Percentiles rank a stretch among this genome's conserved stretches.
Evolutionary conservation across 2,113 vertebrate genomes (phyloP).

Genomic region (Puntigrus tetrazona): DNA sequence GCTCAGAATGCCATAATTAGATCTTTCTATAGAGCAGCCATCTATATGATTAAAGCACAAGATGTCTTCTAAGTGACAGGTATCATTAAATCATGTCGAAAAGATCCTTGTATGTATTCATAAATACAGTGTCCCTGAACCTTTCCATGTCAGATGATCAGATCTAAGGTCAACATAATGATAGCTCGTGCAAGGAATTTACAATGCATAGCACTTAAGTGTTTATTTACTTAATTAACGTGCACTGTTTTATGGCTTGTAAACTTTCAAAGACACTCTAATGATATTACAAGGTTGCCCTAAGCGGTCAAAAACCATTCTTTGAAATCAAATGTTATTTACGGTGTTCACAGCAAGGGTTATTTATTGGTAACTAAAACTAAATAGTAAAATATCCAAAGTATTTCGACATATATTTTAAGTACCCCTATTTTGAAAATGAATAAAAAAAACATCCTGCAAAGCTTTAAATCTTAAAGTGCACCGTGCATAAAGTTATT

Average conservation of each 20-base stretch:
- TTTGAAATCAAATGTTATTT: background rate
- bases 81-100: background rate
- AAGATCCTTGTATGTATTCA: background rate
- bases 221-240: background rate
- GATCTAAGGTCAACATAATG: background rate
- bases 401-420: no score
- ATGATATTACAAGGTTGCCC: background rate
- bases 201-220: background rate
- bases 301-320: background rate
- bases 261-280: background rate
- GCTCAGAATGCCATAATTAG: background rate
- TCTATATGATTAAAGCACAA: background rate
- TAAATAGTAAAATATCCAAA: no score
- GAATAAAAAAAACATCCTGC: no score
- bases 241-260: background rate
- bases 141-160: background rate
- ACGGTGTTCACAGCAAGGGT: background rate
- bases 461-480: no score
- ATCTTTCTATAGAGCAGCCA: constrained; percentile 10
- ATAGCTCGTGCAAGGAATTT: background rate
- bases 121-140: background rate
- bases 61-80: background rate
- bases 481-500: no score
- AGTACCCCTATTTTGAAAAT: no score
- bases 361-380: background rate